These are phyloP conservation scores for Chrysaora quinquecirrha DNA, from an alignment of 30 jellyfish, hydroid and myxozoan genomes.

Conservation along the genomic window DNA sequence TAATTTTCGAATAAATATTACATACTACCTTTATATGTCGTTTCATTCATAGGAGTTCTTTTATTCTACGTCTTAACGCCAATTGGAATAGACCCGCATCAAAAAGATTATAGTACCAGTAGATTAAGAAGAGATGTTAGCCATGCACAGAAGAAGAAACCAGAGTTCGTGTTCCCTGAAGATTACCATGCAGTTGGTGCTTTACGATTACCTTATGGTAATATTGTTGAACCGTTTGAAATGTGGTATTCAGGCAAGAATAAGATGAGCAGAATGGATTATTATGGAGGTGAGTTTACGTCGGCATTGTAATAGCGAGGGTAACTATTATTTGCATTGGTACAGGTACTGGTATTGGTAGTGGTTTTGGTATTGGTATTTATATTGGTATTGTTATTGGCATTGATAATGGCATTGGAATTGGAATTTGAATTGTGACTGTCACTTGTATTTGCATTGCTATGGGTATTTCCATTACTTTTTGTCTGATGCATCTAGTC, in stretches of 20 bases:
- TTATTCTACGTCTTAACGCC: constrained; percentile 6
- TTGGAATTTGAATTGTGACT: too few species aligned
- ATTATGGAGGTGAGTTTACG: constrained; percentile 86
- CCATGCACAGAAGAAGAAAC: constrained; percentile 53
- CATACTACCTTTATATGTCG: neutral
- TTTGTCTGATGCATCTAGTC: too few species aligned
- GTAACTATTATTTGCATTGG: neutral
- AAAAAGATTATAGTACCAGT: neutral
- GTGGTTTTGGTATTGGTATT: too few species aligned
- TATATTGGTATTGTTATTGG: too few species aligned
- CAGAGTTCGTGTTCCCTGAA: constrained; percentile 66
- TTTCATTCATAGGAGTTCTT: neutral
- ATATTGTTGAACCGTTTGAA: constrained; percentile 91
- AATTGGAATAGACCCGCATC: neutral
- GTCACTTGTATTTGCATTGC: too few species aligned
- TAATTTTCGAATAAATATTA: neutral
- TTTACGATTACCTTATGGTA: constrained; percentile 87
- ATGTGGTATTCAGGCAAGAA: constrained; percentile 88
- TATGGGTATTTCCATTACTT: too few species aligned
- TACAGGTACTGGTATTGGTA: too few species aligned
- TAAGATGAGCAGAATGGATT: constrained; percentile 91
- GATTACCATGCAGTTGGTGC: constrained; percentile 82
- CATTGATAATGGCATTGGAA: too few species aligned
- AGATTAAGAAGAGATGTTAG: constrained; percentile 30
- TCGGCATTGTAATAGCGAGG: neutral